Percentiles rank a stretch among this genome's conserved stretches.
phyloP scores from a whole-genome alignment of 2,797 vertebrate species.

The Hybognathus amarus region DNA sequence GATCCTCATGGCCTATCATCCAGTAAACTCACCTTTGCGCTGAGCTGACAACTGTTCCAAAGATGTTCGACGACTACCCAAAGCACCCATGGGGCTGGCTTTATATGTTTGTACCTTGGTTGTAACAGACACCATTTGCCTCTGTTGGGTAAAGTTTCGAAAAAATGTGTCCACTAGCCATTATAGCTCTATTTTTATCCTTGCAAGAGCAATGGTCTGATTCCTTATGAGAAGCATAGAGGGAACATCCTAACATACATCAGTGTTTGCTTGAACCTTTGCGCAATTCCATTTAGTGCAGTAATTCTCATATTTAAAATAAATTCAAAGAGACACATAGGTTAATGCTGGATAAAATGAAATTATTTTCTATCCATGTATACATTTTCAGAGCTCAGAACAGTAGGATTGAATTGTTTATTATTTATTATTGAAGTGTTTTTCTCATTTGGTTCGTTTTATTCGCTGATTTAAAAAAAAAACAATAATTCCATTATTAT shows the following conservation, averaged over 20 bases:
- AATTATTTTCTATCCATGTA: background rate
- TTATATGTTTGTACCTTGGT: slow-evolving; percentile 57
- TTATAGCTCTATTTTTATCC: slow-evolving; percentile 70
- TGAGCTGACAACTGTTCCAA: slow-evolving; percentile 57
- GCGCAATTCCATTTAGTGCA: slow-evolving; percentile 27
- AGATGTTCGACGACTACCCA: slow-evolving; percentile 56
- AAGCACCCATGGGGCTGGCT: slow-evolving; percentile 9
- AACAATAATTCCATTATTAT: background rate
- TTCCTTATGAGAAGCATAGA: slow-evolving; percentile 59
- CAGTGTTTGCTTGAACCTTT: slow-evolving; percentile 44
- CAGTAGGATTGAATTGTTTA: background rate
- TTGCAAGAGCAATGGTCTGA: slow-evolving; percentile 58
- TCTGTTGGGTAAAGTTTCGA: slow-evolving; percentile 62
- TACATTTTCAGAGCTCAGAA: background rate
- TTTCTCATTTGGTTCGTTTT: background rate
- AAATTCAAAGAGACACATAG: background rate
- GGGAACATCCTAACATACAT: slow-evolving; percentile 46
- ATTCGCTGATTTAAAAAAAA: background rate
- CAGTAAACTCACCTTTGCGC: slow-evolving; percentile 65
- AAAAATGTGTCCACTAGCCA: slow-evolving; percentile 70
- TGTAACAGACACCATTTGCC: slow-evolving; percentile 67
- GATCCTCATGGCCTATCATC: slow-evolving; percentile 27
- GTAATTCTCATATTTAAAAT: background rate
- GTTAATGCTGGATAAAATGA: background rate
- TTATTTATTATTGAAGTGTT: background rate